These are phyloP conservation scores for Nephrotoma flavescens DNA, from an alignment of 2,888 invertebrate species.

Conservation along the genomic window DNA sequence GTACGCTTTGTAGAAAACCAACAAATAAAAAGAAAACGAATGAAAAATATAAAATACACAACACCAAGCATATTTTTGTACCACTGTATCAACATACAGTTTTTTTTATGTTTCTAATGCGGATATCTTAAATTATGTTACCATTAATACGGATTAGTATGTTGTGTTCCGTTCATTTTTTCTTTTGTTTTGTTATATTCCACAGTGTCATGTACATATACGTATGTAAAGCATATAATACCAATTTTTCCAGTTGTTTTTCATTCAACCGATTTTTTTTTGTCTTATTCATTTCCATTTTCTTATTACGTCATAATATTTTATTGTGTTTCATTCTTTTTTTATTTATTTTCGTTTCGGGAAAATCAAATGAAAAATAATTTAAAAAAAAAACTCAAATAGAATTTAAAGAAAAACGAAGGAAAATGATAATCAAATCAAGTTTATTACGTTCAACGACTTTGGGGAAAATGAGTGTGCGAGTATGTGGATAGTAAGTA, in stretches of 20 bases:
- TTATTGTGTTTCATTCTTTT: neutral
- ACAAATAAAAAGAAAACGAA: neutral
- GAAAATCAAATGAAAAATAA: neutral
- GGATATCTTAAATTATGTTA: conserved; percentile 4
- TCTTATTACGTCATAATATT: neutral
- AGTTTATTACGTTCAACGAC: conserved; percentile 1
- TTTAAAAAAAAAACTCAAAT: neutral
- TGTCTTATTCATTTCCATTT: neutral
- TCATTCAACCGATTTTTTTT: neutral
- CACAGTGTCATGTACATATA: neutral
- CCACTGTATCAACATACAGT: neutral
- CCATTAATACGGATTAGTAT: conserved; percentile 1
- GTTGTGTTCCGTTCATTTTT: neutral
- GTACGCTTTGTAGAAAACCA: neutral
- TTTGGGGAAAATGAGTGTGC: neutral
- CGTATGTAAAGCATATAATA: neutral
- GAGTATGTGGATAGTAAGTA: neutral
- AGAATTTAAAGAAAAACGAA: neutral
- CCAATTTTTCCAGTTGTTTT: neutral
- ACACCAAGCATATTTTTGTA: neutral
- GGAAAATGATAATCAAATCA: neutral
- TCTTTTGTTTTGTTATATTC: neutral
- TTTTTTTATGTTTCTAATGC: neutral
- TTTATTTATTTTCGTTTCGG: neutral
- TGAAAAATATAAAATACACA: neutral